phyloP scores from a whole-genome alignment of 2,888 invertebrate genomes.

The Philereme transversata region DNA sequence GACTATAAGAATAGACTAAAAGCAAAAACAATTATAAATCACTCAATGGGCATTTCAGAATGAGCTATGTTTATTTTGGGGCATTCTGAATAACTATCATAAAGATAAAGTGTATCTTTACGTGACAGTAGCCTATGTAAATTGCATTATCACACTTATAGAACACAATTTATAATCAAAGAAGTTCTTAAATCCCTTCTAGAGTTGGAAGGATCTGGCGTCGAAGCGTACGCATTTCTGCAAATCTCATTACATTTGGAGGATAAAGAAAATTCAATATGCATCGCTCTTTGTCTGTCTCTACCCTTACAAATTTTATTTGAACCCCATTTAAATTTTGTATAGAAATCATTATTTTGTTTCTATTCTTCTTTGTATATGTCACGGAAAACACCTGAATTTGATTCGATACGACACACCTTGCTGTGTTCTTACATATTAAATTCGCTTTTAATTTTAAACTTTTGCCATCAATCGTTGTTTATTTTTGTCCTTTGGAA shows the following conservation, averaged over 20 bases:
- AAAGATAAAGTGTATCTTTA: too few species aligned
- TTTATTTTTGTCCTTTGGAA: too few species aligned
- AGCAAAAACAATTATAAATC: too few species aligned
- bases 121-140: background rate
- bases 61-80: too few species aligned
- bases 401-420: slow-evolving; percentile 21
- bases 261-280: slow-evolving; percentile 74
- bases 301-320: slow-evolving; percentile 59
- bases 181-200: slow-evolving; percentile 57
- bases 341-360: slow-evolving; percentile 35
- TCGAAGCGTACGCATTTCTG: slow-evolving; percentile 65
- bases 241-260: slow-evolving; percentile 72
- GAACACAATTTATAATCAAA: slow-evolving; percentile 54
- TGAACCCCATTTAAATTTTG: slow-evolving; percentile 49
- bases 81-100: too few species aligned
- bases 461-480: too few species aligned
- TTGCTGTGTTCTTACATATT: slow-evolving; percentile 6
- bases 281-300: slow-evolving; percentile 62
- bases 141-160: slow-evolving; percentile 22
- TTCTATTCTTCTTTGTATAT: slow-evolving; percentile 27
- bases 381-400: slow-evolving; percentile 25
- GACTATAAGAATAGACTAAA: too few species aligned
- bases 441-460: too few species aligned
- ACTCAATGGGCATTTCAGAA: too few species aligned
- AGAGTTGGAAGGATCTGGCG: slow-evolving; percentile 46